Percentiles rank a stretch among this genome's conserved stretches.
Evolutionary conservation across 37 sponge, comb jelly and placozoan genomes (phyloP).

Genomic region (Bolinopsis microptera): DNA sequence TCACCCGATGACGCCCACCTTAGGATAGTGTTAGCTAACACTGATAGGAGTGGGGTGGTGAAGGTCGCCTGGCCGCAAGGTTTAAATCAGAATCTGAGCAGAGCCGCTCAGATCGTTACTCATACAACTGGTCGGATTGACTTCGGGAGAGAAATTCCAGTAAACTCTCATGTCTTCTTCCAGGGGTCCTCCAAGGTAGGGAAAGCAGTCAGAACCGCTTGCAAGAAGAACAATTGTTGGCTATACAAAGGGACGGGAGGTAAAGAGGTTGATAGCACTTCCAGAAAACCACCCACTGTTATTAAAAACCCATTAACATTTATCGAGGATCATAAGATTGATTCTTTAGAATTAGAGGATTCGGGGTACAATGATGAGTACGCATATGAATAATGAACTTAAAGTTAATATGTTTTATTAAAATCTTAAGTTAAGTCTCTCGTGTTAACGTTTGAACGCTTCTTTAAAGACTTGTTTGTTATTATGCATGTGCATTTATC

Average conservation of each 20-base stretch:
- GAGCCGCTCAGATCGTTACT: neutral
- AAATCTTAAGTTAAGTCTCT: too few species aligned
- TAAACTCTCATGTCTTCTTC: constrained; percentile 1
- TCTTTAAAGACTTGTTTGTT: too few species aligned
- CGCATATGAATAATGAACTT: too few species aligned
- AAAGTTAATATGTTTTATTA: too few species aligned
- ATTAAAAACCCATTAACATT: neutral
- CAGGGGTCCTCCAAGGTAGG: constrained; percentile 41
- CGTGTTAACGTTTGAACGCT: too few species aligned
- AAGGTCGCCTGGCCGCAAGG: neutral
- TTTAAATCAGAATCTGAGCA: neutral
- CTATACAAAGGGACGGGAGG: constrained; percentile 24
- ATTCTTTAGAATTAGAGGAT: too few species aligned
- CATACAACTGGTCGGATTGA: neutral
- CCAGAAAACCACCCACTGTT: neutral
- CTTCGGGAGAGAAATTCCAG: constrained; percentile 13
- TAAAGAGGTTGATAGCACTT: neutral
- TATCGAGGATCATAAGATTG: too few species aligned
- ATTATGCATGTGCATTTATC: too few species aligned
- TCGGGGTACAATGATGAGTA: too few species aligned
- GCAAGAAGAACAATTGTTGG: neutral
- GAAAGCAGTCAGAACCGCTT: neutral
- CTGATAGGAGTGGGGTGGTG: neutral
- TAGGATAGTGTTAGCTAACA: constrained; percentile 21
- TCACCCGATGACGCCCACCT: neutral